Evolutionary conservation across 2,888 invertebrate species (phyloP).

Genomic region (Cataglyphis cursor): DNA sequence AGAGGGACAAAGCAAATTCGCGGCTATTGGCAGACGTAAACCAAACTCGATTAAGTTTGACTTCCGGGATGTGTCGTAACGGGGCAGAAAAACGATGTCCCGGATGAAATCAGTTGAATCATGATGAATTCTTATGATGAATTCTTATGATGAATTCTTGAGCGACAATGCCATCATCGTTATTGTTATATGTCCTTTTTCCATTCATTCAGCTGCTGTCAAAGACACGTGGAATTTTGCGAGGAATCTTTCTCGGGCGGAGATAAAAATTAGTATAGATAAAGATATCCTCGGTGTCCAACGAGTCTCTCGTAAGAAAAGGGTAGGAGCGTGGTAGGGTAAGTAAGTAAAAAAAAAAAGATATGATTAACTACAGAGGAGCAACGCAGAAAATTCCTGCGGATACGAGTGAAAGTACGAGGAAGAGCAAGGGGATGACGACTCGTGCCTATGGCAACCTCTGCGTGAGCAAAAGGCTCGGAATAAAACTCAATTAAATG

Average conservation of each 20-base stretch:
- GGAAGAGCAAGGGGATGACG: constrained; percentile 10
- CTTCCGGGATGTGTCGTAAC: constrained; percentile 23
- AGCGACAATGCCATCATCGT: not conserved
- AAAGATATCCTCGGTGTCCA: constrained; percentile 42
- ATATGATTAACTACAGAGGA: constrained; percentile 43
- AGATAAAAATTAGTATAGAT: constrained; percentile 50
- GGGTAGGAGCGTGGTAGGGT: constrained; percentile 29
- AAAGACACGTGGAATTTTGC: constrained; percentile 48
- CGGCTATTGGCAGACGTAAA: constrained; percentile 36
- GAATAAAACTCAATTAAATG: constrained; percentile 57
- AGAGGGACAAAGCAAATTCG: constrained; percentile 27
- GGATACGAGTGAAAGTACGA: constrained; percentile 28
- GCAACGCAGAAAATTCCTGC: constrained; percentile 53
- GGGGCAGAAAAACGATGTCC: not conserved
- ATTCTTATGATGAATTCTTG: constrained; percentile 23
- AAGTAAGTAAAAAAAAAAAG: constrained; percentile 17
- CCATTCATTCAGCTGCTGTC: not conserved
- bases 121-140: constrained; percentile 29
- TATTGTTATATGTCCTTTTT: constrained; percentile 9
- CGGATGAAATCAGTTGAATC: constrained; percentile 42
- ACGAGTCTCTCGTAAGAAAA: constrained; percentile 25
- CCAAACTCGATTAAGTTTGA: constrained; percentile 63
- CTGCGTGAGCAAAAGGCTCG: constrained; percentile 38
- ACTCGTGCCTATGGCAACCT: constrained; percentile 48
- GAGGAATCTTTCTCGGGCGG: constrained; percentile 42